phyloP scores from a whole-genome alignment of 1,140 invertebrate species.

The Macrotrachela quadricornifera region DNA sequence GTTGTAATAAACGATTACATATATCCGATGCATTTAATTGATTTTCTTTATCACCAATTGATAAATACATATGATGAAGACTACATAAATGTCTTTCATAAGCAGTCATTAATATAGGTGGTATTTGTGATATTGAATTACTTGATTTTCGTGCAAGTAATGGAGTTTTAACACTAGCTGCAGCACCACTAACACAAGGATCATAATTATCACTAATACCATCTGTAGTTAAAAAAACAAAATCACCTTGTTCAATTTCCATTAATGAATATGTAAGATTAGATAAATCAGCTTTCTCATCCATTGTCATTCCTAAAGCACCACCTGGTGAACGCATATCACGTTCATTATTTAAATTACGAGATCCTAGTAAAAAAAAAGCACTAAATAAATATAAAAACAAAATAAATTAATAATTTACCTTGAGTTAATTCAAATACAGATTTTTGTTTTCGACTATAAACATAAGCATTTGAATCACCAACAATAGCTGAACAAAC shows the following conservation, averaged over 20 bases:
- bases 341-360: conserved; percentile 61
- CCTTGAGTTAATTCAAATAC: conserved; percentile 49
- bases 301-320: conserved; percentile 66
- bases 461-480: conserved; percentile 67
- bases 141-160: neutral
- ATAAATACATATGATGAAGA: conserved; percentile 24
- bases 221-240: conserved; percentile 69
- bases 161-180: neutral
- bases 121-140: conserved; percentile 15
- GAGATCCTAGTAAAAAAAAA: too few relatives aligned
- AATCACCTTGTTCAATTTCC: conserved; percentile 54
- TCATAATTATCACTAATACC: conserved; percentile 84
- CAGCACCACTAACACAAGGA: conserved; percentile 41
- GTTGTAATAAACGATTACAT: conserved; percentile 26
- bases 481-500: conserved; percentile 76
- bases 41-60: conserved; percentile 11
- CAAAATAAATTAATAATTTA: conserved; percentile 13
- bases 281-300: conserved; percentile 62
- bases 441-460: conserved; percentile 46
- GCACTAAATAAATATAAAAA: conserved; percentile 20
- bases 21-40: conserved; percentile 26
- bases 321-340: conserved; percentile 76
- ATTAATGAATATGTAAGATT: conserved; percentile 73
- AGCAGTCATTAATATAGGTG: conserved; percentile 20
- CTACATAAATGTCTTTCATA: conserved; percentile 27